Conservation (phyloP, 2,113 vertebrate species). For the Benitochromis conjunctus region DNA sequence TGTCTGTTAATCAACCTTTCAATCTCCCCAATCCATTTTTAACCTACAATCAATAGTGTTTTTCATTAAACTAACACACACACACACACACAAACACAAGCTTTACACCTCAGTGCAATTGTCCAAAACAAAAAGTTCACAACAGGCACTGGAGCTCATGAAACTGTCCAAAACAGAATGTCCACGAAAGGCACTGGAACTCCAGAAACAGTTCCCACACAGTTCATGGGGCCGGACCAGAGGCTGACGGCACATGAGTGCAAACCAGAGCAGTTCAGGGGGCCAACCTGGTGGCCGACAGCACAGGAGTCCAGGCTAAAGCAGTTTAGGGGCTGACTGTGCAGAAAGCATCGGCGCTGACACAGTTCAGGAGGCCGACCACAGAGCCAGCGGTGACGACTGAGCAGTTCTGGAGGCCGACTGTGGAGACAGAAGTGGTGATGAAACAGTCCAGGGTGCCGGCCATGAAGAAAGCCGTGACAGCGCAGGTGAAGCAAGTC, state of each 20-base stretch:
- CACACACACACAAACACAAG: background rate
- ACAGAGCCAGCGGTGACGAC: background rate
- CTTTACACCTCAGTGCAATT: background rate
- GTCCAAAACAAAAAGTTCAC: background rate
- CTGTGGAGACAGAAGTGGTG: background rate
- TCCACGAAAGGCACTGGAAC: background rate
- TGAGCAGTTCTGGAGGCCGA: background rate
- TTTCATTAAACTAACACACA: no score
- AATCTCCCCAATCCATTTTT: background rate
- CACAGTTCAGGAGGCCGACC: background rate
- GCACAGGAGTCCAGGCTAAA: background rate
- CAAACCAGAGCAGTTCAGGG: background rate
- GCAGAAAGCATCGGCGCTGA: background rate
- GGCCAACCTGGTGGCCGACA: accelerated
- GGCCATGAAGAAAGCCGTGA: accelerated
- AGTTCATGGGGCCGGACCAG: background rate
- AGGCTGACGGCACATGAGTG: background rate
- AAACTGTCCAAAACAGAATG: no score
- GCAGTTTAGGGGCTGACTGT: background rate
- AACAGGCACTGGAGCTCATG: background rate
- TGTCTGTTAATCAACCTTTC: background rate
- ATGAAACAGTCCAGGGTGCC: background rate
- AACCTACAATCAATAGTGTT: background rate
- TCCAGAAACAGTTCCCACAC: background rate
- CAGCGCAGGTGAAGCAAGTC: background rate